phyloP scores from a whole-genome alignment of 2,113 vertebrate genomes.

The Sciurus niger region DNA sequence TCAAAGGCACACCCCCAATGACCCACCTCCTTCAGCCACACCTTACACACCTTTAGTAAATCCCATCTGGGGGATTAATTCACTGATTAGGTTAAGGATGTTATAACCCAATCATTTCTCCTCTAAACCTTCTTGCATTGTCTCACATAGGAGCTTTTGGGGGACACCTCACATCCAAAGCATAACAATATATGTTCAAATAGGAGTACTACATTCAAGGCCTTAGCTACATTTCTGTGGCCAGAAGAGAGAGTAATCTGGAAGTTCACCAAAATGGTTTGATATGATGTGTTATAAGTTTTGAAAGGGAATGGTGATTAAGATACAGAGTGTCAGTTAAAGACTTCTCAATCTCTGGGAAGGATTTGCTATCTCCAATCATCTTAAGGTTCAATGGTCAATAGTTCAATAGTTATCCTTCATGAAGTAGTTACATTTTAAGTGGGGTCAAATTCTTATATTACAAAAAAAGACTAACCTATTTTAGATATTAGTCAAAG shows the following conservation, averaged over 20 bases:
- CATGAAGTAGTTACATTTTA: background rate
- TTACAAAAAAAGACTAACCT: slow-evolving; percentile 9
- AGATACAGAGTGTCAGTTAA: background rate
- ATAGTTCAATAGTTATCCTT: background rate
- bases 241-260: background rate
- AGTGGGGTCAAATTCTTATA: background rate
- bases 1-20: too few species aligned
- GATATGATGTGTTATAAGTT: slow-evolving; percentile 35
- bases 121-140: too few species aligned
- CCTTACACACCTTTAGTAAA: too few species aligned
- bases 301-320: background rate
- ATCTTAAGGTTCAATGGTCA: background rate
- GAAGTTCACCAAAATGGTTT: background rate
- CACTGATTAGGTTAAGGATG: too few species aligned
- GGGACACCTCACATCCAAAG: too few species aligned
- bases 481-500: background rate
- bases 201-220: background rate
- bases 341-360: background rate
- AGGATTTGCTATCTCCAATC: background rate
- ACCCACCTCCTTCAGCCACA: too few species aligned
- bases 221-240: background rate
- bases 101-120: too few species aligned
- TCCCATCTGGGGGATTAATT: too few species aligned
- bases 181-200: background rate
- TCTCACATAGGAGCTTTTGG: too few species aligned